A percentile compares a stretch with the other conserved stretches of the same genome.
Evolutionary conservation across 2,113 vertebrate species (phyloP).

Genomic region (Prinia subflava): DNA sequence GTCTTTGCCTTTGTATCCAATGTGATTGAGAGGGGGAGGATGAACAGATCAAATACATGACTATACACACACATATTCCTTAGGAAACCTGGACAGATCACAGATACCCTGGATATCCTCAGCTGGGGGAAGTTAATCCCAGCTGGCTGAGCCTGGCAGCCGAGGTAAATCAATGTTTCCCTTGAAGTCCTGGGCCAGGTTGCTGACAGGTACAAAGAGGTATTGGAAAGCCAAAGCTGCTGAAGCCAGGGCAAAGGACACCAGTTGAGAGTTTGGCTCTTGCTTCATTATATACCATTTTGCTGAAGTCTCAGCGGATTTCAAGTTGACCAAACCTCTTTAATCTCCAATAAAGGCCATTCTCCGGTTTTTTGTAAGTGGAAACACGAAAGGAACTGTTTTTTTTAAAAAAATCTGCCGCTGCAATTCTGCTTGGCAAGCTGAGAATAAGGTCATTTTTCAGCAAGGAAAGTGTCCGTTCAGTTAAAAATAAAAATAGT

Average conservation of each 20-base stretch:
- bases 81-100: not conserved
- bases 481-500: not conserved
- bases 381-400: not conserved
- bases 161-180: not conserved
- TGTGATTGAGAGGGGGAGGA: not conserved
- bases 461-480: not conserved
- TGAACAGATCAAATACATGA: not conserved
- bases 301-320: not conserved
- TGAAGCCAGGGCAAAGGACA: not conserved
- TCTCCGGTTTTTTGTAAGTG: not conserved
- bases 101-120: not conserved
- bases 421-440: not conserved
- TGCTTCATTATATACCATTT: not conserved
- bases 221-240: not conserved
- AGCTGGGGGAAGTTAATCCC: not conserved
- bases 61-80: not conserved
- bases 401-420: not conserved
- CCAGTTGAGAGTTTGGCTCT: not conserved
- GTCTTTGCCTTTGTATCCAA: not conserved
- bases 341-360: constrained; percentile 5
- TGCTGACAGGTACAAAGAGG: not conserved
- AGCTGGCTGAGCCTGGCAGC: not conserved
- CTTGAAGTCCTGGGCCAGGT: not conserved
- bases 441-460: constrained; percentile 14
- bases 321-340: not conserved